Base-by-base conservation (phyloP, 2,797 vertebrate genomes). In the Halcyon chelicuti region DNA sequence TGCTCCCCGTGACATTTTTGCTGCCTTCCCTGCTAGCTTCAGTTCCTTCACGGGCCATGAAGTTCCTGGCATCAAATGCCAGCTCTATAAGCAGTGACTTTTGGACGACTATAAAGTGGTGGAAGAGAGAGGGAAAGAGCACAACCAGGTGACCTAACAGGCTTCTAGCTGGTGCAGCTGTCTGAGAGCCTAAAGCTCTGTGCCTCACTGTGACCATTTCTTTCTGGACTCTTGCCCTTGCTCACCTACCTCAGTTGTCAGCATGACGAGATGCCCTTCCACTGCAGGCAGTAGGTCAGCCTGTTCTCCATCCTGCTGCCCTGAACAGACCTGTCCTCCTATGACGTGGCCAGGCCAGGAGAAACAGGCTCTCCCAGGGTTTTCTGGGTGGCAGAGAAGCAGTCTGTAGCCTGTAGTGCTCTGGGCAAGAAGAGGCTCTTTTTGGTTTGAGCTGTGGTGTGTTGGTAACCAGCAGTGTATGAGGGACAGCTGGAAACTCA, bases 401-500 rank as follows among this genome's bases (percentile, higher is more conserved):
- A 33, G 54, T 78, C 37, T 77, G 75, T 29, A 93, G 79, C 85
- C 66, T 65, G 35, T 35, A 78, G 73, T 54, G 91, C 95, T 90
- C 70, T 94, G 89, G 54, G 90, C 67, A 91, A 88, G 82, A 92
- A 29, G 42, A 83, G 79, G 84, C 67, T 90, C 42, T 49, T 85
- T 95, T 84, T 88, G 68, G 88, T 96, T 54, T 66, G 47, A 73
- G 71, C 74, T 76, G 74, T 51, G 77, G 35, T 90, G 22, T 94
- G 21, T 81, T 92, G 88, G 92, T 96, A 92, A 94, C 90, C 21
- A 15, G 82, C 88, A 83, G 46, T 44, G 71, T 65, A 25, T 85
- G 81, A 83, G 86, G 61, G 88, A 79, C 40, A 76, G 81, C 86
- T 91, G 58, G 49, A 94, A 92, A 96, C 33, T 87, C 65, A 46